These are phyloP conservation scores for Nesidiocoris tenuis DNA, from an alignment of 2,888 invertebrate species.

Conservation along the genomic window DNA sequence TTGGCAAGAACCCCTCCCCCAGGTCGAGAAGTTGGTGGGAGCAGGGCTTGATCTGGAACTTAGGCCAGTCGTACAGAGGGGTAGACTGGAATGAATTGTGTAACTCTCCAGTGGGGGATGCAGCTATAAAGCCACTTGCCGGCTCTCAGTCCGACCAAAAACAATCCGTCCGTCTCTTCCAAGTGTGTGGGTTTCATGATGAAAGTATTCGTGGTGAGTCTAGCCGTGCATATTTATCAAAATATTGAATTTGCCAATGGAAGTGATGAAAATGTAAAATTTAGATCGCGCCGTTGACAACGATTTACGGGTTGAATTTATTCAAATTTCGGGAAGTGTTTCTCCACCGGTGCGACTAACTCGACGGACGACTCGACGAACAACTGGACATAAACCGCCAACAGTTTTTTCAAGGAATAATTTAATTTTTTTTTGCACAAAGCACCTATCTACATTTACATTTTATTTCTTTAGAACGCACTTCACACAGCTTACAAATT, in stretches of 20 bases:
- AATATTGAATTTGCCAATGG: neutral
- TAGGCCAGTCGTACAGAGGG: neutral
- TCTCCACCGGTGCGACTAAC: too few relatives aligned
- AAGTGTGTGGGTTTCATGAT: slow-evolving; percentile 3
- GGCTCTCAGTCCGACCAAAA: neutral
- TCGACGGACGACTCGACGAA: neutral
- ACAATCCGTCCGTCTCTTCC: neutral
- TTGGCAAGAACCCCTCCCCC: too few relatives aligned
- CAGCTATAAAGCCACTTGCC: neutral
- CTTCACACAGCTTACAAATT: too few relatives aligned
- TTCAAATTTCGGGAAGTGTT: too few relatives aligned
- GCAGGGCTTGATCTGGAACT: neutral
- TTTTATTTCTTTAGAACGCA: too few relatives aligned
- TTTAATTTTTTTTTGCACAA: too few relatives aligned
- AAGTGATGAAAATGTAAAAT: too few relatives aligned
- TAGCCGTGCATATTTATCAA: neutral
- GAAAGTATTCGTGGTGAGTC: slow-evolving; percentile 38
- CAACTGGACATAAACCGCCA: neutral
- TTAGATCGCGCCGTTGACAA: too few relatives aligned
- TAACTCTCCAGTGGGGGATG: neutral
- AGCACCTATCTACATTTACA: too few relatives aligned
- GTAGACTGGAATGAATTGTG: neutral
- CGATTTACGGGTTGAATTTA: too few relatives aligned
- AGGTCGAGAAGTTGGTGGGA: neutral
- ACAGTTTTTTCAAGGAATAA: too few relatives aligned